Conservation (phyloP, 2,113 vertebrate species). For the Grammomys dolichurus region DNA sequence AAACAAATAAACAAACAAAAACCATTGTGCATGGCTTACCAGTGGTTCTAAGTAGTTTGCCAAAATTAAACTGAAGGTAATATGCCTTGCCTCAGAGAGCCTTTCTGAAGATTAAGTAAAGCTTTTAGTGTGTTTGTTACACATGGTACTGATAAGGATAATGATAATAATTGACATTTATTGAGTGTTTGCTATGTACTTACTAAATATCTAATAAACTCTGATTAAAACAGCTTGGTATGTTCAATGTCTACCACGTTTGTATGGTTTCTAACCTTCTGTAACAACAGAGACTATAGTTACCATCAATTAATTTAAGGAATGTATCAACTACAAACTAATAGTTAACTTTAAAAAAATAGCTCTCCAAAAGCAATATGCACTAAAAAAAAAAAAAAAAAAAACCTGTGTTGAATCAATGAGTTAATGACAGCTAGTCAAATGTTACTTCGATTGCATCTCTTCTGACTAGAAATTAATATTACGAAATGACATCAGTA, state of each 20-base stretch:
- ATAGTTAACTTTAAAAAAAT: neutral
- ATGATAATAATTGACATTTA: conserved; percentile 8
- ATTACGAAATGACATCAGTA: neutral
- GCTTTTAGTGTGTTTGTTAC: neutral
- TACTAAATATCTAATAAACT: conserved; percentile 30
- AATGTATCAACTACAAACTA: conserved; percentile 14
- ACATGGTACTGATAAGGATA: conserved; percentile 23
- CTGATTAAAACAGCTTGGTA: conserved; percentile 40
- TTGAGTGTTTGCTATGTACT: neutral
- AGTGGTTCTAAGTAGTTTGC: neutral
- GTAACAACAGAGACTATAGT: neutral
- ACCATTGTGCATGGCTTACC: neutral
- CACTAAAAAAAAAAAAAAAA: neutral
- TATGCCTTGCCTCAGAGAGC: neutral
- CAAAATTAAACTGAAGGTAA: neutral
- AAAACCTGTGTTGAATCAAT: neutral
- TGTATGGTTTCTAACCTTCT: conserved; percentile 36
- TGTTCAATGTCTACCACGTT: neutral
- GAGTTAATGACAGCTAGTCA: neutral
- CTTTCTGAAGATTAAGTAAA: conserved; percentile 49
- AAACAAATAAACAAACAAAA: no score
- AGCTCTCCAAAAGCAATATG: neutral
- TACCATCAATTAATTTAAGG: neutral
- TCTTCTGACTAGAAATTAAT: neutral
- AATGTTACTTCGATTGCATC: neutral